phyloP scores from a whole-genome alignment of 2,888 invertebrate species.

The Drosophila recens region DNA sequence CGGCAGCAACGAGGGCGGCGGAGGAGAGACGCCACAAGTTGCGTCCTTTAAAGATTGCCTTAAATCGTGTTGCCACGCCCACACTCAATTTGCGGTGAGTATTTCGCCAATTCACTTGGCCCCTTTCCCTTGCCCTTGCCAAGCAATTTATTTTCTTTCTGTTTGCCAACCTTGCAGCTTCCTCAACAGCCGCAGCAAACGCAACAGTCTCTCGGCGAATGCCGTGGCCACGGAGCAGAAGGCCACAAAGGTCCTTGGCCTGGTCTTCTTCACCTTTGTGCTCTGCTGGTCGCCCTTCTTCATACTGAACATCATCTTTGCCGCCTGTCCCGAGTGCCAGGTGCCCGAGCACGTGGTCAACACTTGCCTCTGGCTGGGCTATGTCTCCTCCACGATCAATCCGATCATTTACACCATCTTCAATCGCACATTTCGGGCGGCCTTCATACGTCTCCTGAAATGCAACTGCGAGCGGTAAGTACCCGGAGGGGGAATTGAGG shows the following conservation, averaged over 20 bases:
- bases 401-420: conserved; percentile 97
- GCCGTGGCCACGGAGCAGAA: conserved; percentile 97
- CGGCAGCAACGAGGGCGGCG: conserved; percentile 86
- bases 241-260: conserved; percentile 94
- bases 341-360: conserved; percentile 90
- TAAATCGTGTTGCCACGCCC: conserved; percentile 88
- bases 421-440: conserved; percentile 94
- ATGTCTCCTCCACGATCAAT: conserved; percentile 96
- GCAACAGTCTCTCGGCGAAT: conserved; percentile 90
- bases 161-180: conserved; percentile 89
- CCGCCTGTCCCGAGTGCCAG: conserved; percentile 92
- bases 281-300: conserved; percentile 98
- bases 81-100: conserved; percentile 87
- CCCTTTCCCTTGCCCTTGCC: too few species aligned
- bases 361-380: conserved; percentile 95
- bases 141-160: conserved; percentile 6
- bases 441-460: conserved; percentile 91
- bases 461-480: conserved; percentile 91
- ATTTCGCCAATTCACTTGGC: conserved; percentile 1
- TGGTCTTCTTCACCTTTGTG: conserved; percentile 97
- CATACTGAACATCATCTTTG: conserved; percentile 93
- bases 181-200: conserved; percentile 89
- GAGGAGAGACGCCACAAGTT: conserved; percentile 88
- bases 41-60: conserved; percentile 87
- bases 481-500: neutral